These are phyloP conservation scores for Cosmia pyralina DNA, from an alignment of 2,888 invertebrate species.

Conservation along the genomic window DNA sequence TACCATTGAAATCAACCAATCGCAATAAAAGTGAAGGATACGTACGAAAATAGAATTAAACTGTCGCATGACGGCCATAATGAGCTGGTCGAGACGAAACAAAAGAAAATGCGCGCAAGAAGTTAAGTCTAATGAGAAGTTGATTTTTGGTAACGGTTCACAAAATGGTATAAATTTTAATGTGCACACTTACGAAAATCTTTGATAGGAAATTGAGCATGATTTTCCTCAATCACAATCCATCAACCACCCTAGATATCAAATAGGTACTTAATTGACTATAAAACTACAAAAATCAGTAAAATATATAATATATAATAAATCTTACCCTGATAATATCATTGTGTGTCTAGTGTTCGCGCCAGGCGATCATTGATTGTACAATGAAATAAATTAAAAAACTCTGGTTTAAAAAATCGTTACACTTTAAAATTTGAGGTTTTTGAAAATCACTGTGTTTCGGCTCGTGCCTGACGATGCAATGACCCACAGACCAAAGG, in stretches of 20 bases:
- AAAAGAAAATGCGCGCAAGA: slow-evolving; percentile 20
- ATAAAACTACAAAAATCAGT: neutral
- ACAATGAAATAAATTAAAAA: slow-evolving; percentile 54
- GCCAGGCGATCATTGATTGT: slow-evolving; percentile 71
- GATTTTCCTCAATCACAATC: too few species aligned
- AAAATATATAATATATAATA: neutral
- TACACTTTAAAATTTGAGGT: slow-evolving; percentile 66
- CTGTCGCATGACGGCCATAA: slow-evolving; percentile 25
- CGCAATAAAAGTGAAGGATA: slow-evolving; percentile 56
- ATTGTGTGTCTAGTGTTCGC: slow-evolving; percentile 73
- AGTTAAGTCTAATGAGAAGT: neutral
- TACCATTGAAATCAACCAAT: slow-evolving; percentile 50
- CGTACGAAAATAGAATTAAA: slow-evolving; percentile 42
- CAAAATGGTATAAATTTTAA: slow-evolving; percentile 1
- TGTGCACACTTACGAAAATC: neutral
- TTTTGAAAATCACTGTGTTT: slow-evolving; percentile 72
- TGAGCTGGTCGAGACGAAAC: slow-evolving; percentile 38
- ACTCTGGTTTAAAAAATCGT: slow-evolving; percentile 65
- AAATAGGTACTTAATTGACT: neutral
- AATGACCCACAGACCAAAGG: too few species aligned
- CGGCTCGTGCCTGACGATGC: slow-evolving; percentile 78
- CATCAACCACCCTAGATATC: neutral
- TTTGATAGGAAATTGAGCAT: neutral
- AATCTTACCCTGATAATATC: slow-evolving; percentile 82
- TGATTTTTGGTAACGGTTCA: slow-evolving; percentile 11